Base-by-base conservation (phyloP, 2,888 invertebrate species). In the Baccha elongata region DNA sequence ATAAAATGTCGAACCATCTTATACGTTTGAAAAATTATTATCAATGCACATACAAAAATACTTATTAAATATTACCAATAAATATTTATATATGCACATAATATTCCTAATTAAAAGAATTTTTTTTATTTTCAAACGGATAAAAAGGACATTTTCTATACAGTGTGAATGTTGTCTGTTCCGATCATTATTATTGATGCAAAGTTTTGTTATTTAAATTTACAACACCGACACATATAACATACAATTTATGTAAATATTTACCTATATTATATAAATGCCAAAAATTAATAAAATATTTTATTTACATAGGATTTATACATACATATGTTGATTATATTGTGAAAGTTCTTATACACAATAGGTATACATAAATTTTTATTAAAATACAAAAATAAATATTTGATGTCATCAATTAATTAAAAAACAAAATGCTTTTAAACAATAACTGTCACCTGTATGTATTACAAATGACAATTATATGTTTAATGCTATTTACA, bases 391-490 rank as follows among this genome's bases (percentile, higher is more conserved):
- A 37, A 37, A 37, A 37, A 35, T 35, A 37, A n/a, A 13, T 3
- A 37, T n/a, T n/a, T n/a, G n/a, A n/a, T n/a, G n/a, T n/a, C n/a
- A n/a, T n/a, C n/a, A n/a, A n/a, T n/a, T n/a, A n/a, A n/a, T n/a
- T n/a, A n/a, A n/a, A n/a, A n/a, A n/a, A n/a, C n/a, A n/a, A n/a
- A n/a, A n/a, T n/a, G n/a, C n/a, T n/a, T 32, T 48, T 55, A 58
- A 50, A 50, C 17, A 52, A 37, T 52, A 67, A 78, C 23, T 80
- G 75, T 81, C 75, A 81, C 32, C 80, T 75, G 7, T 65, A 75
- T n/a, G 80, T 81, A 13, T 81, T 81, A 15, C 17, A 71, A 32
- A 81, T 64, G 52, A 81, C 17, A 13, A 78, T 58, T 48, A 50
- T 3, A 60, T 58, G 29, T 21, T 72, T 67, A 72, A 67, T 65